phyloP scores from a whole-genome alignment of 1,140 invertebrate species.

The Magallana angulata region DNA sequence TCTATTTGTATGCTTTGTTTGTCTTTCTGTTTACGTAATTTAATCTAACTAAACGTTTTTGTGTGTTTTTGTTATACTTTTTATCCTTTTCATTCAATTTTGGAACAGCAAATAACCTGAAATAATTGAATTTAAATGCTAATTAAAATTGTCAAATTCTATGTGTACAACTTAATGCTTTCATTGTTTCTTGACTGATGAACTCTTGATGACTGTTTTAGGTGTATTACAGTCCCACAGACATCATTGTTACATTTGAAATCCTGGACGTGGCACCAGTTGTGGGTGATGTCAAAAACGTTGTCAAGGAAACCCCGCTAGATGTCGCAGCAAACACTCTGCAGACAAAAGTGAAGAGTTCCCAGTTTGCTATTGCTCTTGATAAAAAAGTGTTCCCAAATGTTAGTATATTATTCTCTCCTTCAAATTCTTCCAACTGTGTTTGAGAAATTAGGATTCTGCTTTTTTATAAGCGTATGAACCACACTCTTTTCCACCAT shows the following conservation, averaged over 20 bases:
- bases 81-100: too few species aligned
- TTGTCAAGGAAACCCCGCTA: conserved; percentile 52
- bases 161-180: too few species aligned
- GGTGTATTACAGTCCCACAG: conserved; percentile 51
- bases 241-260: conserved; percentile 65
- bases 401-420: conserved; percentile 40
- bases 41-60: too few species aligned
- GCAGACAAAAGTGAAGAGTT: conserved; percentile 46
- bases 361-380: conserved; percentile 54
- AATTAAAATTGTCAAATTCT: too few species aligned
- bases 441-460: background rate
- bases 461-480: background rate
- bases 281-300: conserved; percentile 59
- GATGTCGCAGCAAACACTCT: conserved; percentile 59
- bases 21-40: background rate
- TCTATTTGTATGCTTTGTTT: too few species aligned
- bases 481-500: too few species aligned
- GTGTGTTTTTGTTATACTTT: too few species aligned
- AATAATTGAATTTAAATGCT: too few species aligned
- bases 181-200: too few species aligned
- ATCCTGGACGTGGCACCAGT: conserved; percentile 66
- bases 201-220: conserved; percentile 10
- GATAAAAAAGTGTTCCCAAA: conserved; percentile 51
- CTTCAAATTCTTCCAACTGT: background rate
- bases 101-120: too few species aligned